Evolutionary conservation across 2,113 vertebrate species (phyloP).

Genomic region (Scophthalmus maximus): DNA sequence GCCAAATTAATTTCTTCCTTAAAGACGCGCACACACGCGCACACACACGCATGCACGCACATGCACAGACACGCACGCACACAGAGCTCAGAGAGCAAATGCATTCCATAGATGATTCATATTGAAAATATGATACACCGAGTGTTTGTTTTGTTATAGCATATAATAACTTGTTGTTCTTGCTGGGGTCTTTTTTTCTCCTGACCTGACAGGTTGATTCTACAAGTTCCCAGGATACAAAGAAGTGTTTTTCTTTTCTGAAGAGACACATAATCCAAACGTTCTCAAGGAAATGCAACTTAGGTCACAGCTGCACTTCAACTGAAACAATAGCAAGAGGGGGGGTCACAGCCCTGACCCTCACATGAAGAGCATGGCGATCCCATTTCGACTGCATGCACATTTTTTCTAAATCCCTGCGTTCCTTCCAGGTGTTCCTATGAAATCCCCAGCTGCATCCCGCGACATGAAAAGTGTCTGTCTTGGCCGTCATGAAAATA

Average conservation of each 20-base stretch:
- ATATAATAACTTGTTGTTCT: slow-evolving; percentile 36
- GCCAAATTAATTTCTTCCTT: slow-evolving; percentile 81
- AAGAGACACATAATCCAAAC: slow-evolving; percentile 1
- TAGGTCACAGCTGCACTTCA: slow-evolving; percentile 50
- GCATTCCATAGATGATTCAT: slow-evolving; percentile 38
- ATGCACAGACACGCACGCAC: background rate
- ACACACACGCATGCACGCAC: slow-evolving; percentile 38
- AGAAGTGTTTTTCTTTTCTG: slow-evolving; percentile 28
- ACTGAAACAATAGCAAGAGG: slow-evolving; percentile 41
- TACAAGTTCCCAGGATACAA: slow-evolving; percentile 7
- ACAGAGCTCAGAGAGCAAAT: slow-evolving; percentile 28
- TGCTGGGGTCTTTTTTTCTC: background rate
- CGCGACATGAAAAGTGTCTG: slow-evolving; percentile 35
- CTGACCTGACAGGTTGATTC: slow-evolving; percentile 18
- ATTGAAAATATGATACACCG: slow-evolving; percentile 20
- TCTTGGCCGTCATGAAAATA: too few species aligned
- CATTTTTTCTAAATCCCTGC: slow-evolving; percentile 47
- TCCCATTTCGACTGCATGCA: slow-evolving; percentile 52
- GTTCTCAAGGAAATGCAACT: slow-evolving; percentile 50
- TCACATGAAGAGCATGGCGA: slow-evolving; percentile 62
- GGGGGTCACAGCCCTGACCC: slow-evolving; percentile 10
- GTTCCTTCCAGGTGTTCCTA: slow-evolving; percentile 65
- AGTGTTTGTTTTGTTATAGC: slow-evolving; percentile 17
- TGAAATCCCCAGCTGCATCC: slow-evolving; percentile 59
- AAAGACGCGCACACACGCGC: slow-evolving; percentile 57